These are phyloP conservation scores for Mactromeris polynyma DNA, from an alignment of 2,888 invertebrate species.

Conservation along the genomic window DNA sequence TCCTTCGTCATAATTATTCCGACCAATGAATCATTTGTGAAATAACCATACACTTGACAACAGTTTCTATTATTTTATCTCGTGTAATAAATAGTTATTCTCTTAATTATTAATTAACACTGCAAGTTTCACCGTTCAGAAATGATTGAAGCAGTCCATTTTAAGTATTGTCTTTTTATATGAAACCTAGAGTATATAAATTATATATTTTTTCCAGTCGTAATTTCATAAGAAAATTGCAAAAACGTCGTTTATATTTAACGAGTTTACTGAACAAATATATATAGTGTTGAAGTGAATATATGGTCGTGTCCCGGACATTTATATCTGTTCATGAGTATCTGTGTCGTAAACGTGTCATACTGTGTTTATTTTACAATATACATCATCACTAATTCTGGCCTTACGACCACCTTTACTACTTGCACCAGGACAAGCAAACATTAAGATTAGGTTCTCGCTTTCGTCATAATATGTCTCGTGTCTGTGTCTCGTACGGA, in stretches of 20 bases:
- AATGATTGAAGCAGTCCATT: neutral
- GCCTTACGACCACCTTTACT: neutral
- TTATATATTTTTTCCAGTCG: neutral
- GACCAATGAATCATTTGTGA: neutral
- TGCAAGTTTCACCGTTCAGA: neutral
- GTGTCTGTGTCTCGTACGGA: too few species aligned
- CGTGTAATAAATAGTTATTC: neutral
- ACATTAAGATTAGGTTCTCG: neutral
- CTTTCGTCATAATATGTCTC: too few species aligned
- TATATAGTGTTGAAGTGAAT: neutral
- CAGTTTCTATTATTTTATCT: neutral
- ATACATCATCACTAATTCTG: neutral
- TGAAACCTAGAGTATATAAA: neutral
- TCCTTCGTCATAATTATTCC: neutral
- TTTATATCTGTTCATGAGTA: neutral
- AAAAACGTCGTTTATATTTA: neutral
- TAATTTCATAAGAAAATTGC: neutral
- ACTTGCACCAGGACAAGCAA: neutral
- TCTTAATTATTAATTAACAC: constrained; percentile 10
- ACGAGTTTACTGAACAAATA: neutral
- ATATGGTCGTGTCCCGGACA: neutral
- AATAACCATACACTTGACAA: neutral
- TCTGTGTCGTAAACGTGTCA: constrained; percentile 10
- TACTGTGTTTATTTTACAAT: constrained; percentile 9
- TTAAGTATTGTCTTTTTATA: neutral